Percentiles rank a stretch among this genome's conserved stretches.
Conservation (phyloP, 2,113 vertebrate genomes). For the Bambusicola thoracicus region DNA sequence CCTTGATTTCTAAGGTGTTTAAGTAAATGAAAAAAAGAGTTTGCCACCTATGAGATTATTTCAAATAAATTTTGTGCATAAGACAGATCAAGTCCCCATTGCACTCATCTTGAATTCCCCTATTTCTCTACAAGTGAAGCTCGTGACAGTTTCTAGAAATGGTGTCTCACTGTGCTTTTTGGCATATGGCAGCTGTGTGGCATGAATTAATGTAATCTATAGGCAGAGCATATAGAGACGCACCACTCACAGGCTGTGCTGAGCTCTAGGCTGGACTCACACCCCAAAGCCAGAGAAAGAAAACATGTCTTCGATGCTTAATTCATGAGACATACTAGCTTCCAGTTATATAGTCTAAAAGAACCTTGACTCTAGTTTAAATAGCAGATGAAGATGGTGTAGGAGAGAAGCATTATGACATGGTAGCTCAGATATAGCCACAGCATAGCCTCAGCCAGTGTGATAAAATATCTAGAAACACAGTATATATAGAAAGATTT, state of each 20-base stretch:
- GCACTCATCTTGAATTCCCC: neutral
- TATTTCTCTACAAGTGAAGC: neutral
- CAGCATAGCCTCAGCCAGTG: neutral
- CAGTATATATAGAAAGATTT: neutral
- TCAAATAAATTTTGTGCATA: neutral
- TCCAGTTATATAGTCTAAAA: slow-evolving; percentile 25
- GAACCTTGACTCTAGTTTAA: slow-evolving; percentile 25
- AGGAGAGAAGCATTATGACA: slow-evolving; percentile 33
- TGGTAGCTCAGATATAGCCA: neutral
- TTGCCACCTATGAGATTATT: neutral
- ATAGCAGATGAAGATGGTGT: slow-evolving; percentile 48
- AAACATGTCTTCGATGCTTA: neutral
- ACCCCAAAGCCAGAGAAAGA: neutral
- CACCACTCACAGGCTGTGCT: neutral
- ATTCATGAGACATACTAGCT: slow-evolving; percentile 22
- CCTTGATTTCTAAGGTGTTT: neutral
- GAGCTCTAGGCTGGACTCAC: neutral
- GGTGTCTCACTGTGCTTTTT: neutral
- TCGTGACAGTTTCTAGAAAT: neutral
- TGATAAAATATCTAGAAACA: neutral
- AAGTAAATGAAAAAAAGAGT: neutral
- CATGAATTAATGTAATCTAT: slow-evolving; percentile 28
- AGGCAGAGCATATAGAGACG: neutral
- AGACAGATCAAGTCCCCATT: neutral
- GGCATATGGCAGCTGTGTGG: neutral